These are phyloP conservation scores for Drosophila nr. perissopoda DNA, from an alignment of 2,888 invertebrate species.

Conservation along the genomic window DNA sequence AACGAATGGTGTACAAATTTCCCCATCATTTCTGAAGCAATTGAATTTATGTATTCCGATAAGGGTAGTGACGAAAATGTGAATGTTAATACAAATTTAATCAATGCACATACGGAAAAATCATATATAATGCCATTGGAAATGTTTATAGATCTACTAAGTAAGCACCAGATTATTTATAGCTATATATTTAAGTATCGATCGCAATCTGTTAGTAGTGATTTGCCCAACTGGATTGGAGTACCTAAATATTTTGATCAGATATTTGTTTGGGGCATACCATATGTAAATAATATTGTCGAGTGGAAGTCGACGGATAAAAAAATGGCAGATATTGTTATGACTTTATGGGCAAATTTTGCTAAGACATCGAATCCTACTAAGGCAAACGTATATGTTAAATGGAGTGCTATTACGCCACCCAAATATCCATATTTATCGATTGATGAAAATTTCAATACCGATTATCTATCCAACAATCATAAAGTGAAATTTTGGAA, in stretches of 20 bases:
- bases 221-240: slow-evolving; percentile 91
- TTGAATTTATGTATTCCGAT: slow-evolving; percentile 90
- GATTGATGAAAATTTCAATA: slow-evolving; percentile 91
- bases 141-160: slow-evolving; percentile 88
- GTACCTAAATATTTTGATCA: slow-evolving; percentile 93
- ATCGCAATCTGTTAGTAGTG: slow-evolving; percentile 88
- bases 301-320: slow-evolving; percentile 92
- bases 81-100: slow-evolving; percentile 88
- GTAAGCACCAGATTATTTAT: slow-evolving; percentile 87
- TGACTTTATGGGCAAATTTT: slow-evolving; percentile 93
- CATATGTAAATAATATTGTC: slow-evolving; percentile 88
- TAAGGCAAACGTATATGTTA: slow-evolving; percentile 89
- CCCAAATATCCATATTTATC: slow-evolving; percentile 90
- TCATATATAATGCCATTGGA: slow-evolving; percentile 90
- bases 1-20: slow-evolving; percentile 88
- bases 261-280: slow-evolving; percentile 93
- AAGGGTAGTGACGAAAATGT: slow-evolving; percentile 87
- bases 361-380: slow-evolving; percentile 90
- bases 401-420: slow-evolving; percentile 90
- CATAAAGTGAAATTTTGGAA: slow-evolving; percentile 94
- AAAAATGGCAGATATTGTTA: slow-evolving; percentile 91
- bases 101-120: slow-evolving; percentile 91
- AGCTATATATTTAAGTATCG: slow-evolving; percentile 92
- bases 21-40: slow-evolving; percentile 89
- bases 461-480: slow-evolving; percentile 91